Conservation (phyloP, 2,113 vertebrate genomes). For the Leucosticte australis region DNA sequence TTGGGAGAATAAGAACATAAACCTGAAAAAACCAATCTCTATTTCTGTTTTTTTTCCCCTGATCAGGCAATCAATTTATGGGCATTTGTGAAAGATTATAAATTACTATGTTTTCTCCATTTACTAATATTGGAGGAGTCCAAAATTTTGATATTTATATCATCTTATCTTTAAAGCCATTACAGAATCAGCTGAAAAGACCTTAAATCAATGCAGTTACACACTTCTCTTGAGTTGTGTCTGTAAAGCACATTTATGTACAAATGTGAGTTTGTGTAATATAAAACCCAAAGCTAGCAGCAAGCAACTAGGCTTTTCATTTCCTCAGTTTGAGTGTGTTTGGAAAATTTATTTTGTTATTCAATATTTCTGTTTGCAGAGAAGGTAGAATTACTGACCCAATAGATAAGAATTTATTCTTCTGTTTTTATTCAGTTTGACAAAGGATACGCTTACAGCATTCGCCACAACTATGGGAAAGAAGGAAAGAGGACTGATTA, state of each 20-base stretch:
- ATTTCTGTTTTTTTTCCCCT: neutral
- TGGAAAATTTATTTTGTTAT: slow-evolving; percentile 67
- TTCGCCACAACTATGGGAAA: slow-evolving; percentile 95
- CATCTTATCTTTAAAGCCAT: neutral
- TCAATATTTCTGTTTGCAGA: slow-evolving; percentile 69
- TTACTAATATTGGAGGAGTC: neutral
- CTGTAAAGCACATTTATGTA: rapidly evolving
- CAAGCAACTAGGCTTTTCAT: neutral
- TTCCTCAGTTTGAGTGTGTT: neutral
- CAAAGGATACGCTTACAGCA: slow-evolving; percentile 93
- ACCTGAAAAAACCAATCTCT: neutral
- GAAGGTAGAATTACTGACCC: slow-evolving; percentile 57
- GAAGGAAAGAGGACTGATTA: slow-evolving; percentile 97
- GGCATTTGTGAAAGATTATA: neutral
- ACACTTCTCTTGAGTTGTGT: neutral
- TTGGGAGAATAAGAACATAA: neutral
- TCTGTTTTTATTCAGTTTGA: slow-evolving; percentile 85
- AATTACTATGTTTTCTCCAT: neutral
- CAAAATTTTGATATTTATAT: neutral
- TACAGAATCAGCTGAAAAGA: neutral
- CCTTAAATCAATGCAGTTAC: neutral
- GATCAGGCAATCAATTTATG: neutral
- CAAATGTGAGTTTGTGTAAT: neutral
- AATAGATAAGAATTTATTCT: slow-evolving; percentile 56
- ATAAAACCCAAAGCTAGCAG: neutral